phyloP scores from a whole-genome alignment of 2,113 vertebrate genomes.

The Arenaria interpres region DNA sequence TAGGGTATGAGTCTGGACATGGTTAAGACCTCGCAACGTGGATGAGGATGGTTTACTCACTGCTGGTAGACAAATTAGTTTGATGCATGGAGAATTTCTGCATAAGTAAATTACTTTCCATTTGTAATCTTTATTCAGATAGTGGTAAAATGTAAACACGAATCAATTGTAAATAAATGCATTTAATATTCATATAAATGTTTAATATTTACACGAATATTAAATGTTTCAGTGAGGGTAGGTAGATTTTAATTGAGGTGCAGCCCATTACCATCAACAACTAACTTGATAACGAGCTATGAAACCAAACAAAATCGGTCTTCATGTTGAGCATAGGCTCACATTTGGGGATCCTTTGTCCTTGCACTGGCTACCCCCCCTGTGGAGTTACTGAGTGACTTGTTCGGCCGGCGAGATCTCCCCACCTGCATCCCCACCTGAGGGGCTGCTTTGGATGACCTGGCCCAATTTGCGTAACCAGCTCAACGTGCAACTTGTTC shows the following conservation, averaged over 20 bases:
- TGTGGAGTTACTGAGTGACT: neutral
- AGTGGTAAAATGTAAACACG: conserved; percentile 63
- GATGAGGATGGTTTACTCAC: neutral
- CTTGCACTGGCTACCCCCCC: neutral
- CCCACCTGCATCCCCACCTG: fast-evolving
- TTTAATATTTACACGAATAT: conserved; percentile 73
- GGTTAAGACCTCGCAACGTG: neutral
- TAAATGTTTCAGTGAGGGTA: conserved; percentile 40
- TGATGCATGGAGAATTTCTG: conserved; percentile 37
- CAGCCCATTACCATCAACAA: neutral
- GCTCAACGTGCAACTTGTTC: neutral
- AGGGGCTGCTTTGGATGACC: neutral
- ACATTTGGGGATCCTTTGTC: neutral
- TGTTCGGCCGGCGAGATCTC: neutral
- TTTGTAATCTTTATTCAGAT: conserved; percentile 59
- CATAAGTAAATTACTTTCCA: conserved; percentile 58
- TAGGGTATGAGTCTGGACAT: neutral
- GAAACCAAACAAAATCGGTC: conserved; percentile 25
- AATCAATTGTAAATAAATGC: conserved; percentile 64
- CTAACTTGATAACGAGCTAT: conserved; percentile 7
- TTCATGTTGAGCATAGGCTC: neutral
- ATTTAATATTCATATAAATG: conserved; percentile 64
- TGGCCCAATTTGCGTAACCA: neutral
- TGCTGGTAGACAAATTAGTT: conserved; percentile 2
- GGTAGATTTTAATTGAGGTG: conserved; percentile 59